These are phyloP conservation scores for Galeopterus variegatus DNA, from an alignment of 2,113 vertebrate species.

Conservation along the genomic window DNA sequence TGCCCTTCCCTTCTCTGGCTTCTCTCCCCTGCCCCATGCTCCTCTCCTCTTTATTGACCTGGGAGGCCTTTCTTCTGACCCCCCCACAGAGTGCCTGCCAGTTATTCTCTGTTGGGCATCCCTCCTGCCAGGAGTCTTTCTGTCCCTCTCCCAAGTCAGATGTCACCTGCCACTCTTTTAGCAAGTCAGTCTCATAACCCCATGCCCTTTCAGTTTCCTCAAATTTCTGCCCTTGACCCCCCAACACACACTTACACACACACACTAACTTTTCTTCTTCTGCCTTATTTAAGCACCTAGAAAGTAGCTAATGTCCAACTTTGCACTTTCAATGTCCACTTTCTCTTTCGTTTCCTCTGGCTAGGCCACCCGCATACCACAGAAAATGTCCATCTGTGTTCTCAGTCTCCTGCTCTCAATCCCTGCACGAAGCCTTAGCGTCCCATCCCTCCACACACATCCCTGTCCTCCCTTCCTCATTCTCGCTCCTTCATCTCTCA, in stretches of 20 bases:
- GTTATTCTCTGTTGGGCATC: not conserved
- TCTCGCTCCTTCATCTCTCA: not conserved
- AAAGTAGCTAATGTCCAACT: slow-evolving; percentile 10
- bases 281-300: not conserved
- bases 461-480: not conserved
- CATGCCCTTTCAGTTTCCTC: not conserved
- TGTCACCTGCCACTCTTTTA: not conserved
- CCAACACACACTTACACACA: not conserved
- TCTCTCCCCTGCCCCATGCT: not conserved
- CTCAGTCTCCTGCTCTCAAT: not conserved
- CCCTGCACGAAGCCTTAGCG: not conserved
- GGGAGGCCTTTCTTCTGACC: not conserved
- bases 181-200: not conserved
- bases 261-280: not conserved
- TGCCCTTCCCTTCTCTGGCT: too few relatives aligned
- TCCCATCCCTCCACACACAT: not conserved
- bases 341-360: slow-evolving; percentile 26
- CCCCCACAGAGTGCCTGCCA: not conserved
- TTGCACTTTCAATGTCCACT: not conserved
- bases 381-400: not conserved
- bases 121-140: not conserved
- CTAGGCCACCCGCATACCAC: not conserved
- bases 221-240: not conserved
- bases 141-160: not conserved
- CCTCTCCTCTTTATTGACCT: not conserved